Percentiles rank a stretch among this genome's conserved stretches.
Conservation (phyloP, 2,797 vertebrate species). For the Danionella dracula region DNA sequence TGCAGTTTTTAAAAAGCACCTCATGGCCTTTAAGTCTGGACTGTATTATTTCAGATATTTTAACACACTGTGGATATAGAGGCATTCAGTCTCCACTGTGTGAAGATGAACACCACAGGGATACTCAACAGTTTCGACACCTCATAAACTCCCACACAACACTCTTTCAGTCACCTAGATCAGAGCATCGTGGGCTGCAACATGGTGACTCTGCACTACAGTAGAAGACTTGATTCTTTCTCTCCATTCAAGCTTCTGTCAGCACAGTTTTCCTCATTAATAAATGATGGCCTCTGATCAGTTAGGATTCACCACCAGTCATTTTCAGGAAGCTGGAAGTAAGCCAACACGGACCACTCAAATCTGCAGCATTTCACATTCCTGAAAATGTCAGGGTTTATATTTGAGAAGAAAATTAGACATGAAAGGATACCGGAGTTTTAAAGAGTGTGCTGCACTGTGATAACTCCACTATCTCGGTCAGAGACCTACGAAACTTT, state of each 20-base stretch:
- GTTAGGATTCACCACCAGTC: conserved; percentile 57
- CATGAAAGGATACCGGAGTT: conserved; percentile 44
- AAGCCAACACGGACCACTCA: conserved; percentile 49
- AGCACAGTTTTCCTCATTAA: conserved; percentile 52
- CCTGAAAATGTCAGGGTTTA: conserved; percentile 43
- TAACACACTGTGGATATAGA: background rate
- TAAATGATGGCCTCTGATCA: conserved; percentile 57
- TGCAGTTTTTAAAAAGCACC: too few species aligned
- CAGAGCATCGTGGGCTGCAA: conserved; percentile 20
- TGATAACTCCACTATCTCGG: conserved; percentile 46
- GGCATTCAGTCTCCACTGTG: conserved; percentile 9
- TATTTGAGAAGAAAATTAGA: conserved; percentile 29
- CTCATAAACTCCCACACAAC: conserved; percentile 17
- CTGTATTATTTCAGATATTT: background rate
- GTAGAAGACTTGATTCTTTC: background rate
- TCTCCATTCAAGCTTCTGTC: conserved; percentile 41
- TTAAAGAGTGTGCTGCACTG: conserved; percentile 28
- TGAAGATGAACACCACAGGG: conserved; percentile 20
- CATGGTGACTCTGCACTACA: conserved; percentile 10
- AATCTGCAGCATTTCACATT: conserved; percentile 23
- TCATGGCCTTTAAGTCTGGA: background rate
- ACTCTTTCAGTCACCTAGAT: background rate
- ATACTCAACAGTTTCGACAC: background rate
- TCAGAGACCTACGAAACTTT: conserved; percentile 2
- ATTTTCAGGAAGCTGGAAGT: conserved; percentile 46